Conservation (phyloP, 2,797 vertebrate genomes). For the Anguilla obscura region DNA sequence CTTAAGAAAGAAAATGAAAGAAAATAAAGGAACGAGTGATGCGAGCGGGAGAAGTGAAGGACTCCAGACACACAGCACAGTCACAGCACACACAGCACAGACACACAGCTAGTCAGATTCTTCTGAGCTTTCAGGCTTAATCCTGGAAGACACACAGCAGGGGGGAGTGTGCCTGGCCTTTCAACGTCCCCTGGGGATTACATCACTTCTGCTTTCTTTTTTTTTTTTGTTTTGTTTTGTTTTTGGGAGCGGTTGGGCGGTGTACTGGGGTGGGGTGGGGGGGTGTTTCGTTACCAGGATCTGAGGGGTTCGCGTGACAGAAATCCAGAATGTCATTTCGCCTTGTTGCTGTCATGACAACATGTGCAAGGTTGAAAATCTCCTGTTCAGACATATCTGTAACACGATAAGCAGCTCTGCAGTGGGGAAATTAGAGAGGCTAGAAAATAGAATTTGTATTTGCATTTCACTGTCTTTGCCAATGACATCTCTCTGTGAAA, state of each 20-base stretch:
- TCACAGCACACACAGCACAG: no score
- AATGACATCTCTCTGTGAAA: neutral
- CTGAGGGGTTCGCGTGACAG: conserved; percentile 30
- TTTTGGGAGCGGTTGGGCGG: neutral
- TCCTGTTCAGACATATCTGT: conserved; percentile 22
- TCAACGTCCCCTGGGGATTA: conserved; percentile 1
- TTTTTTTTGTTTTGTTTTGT: neutral
- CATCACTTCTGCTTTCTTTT: neutral
- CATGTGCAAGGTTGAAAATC: neutral
- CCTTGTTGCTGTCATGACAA: conserved; percentile 22
- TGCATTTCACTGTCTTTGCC: neutral
- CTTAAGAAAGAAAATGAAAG: neutral
- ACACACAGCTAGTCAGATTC: conserved; percentile 10
- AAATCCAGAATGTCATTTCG: conserved; percentile 20
- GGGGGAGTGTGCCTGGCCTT: neutral
- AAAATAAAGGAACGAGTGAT: neutral
- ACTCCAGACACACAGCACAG: neutral
- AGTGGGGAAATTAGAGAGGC: neutral
- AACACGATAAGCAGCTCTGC: conserved; percentile 8
- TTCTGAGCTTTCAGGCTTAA: conserved; percentile 7
- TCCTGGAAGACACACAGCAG: conserved; percentile 1
- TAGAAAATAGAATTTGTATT: neutral
- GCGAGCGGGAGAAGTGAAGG: neutral
- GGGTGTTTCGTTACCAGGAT: conserved; percentile 25
- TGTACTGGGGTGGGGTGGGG: neutral